Conservation (phyloP, 2,888 invertebrate genomes). For the Polydrusus tereticollis region DNA sequence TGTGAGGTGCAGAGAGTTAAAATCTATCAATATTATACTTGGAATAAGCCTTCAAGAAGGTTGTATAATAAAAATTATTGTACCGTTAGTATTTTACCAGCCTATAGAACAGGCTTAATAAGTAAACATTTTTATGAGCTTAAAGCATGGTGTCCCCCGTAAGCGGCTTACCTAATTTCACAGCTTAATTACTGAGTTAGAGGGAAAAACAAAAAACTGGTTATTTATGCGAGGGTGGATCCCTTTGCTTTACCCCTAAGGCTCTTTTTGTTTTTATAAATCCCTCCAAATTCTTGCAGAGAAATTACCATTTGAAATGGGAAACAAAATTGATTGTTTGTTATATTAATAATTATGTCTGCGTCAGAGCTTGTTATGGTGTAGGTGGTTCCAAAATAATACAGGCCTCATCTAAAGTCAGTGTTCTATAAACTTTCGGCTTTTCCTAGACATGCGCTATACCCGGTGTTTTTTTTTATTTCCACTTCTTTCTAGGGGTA, state of each 20-base stretch:
- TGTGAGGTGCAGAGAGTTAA: too few relatives aligned
- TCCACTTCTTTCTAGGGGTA: too few relatives aligned
- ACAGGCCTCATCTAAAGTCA: too few relatives aligned
- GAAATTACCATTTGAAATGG: conserved; percentile 7
- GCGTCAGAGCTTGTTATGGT: too few relatives aligned
- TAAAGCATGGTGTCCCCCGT: neutral
- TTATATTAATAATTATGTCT: too few relatives aligned
- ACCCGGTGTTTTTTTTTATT: too few relatives aligned
- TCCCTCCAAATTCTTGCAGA: neutral
- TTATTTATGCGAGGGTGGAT: conserved; percentile 2
- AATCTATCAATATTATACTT: neutral
- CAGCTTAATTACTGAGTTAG: conserved; percentile 7
- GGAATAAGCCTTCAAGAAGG: too few relatives aligned
- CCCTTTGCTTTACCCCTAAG: conserved; percentile 6
- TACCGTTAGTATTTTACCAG: neutral
- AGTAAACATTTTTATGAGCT: conserved; percentile 3
- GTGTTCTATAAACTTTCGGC: too few relatives aligned
- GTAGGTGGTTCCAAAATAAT: too few relatives aligned
- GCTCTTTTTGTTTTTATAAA: conserved; percentile 8
- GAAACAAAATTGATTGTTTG: neutral
- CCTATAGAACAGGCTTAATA: neutral
- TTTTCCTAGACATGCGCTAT: too few relatives aligned
- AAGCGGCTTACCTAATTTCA: conserved; percentile 6
- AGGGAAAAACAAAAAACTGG: conserved; percentile 3
- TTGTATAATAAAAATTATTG: too few relatives aligned